Base-by-base conservation (phyloP, 2,797 vertebrate genomes). In the Heteromormyrus szaboi region DNA sequence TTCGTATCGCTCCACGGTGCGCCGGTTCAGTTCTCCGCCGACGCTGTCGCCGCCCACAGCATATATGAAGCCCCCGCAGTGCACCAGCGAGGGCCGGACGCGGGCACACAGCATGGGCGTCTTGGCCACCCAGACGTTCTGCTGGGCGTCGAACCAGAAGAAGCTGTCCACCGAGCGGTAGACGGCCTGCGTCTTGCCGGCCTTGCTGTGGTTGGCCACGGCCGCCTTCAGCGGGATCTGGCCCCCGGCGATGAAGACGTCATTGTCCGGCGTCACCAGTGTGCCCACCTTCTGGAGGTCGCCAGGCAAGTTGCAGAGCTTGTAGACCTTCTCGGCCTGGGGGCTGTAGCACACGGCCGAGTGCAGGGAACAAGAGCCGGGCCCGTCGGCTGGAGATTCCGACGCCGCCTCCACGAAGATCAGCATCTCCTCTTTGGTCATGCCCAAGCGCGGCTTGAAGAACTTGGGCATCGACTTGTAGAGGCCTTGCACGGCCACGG, bases 401-500 rank as follows among this genome's bases (percentile, higher is more conserved):
- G 97, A 96, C 90, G 96, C 94, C 85, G 97, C 97, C 96, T 99
- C 98, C 91, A 98, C 97, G 93, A 99, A 99, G 91, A 99, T 99
- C 87, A 99, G 96, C 98, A 99, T 99, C 93, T 99, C 99, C 93
- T 99, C 99, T 95, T 99, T 99, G 54, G 99, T 99, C 99, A 99
- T 99, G 89, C 99, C 99, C 41, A 99, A 94, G 41, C 99, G 95
- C 0, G 99, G 99, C 90, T 99, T 99, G 95, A 99, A 99, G 92
- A 99, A 99, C 94, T 99, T 99, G 91, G 98, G 99, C 99, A 99
- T 99, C 0, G 99, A 99, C 94, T 99, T 99, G 94, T 99, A 99
- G 37, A 99, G 96, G 76, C 99, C 99, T 94, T 99, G 99, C 87
- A 99, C 98, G 92, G 99, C 99, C 88, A 99, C 98, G 0, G 99